These are phyloP conservation scores for Xestia rhomboidea DNA, from an alignment of 2,888 invertebrate species.

Conservation along the genomic window DNA sequence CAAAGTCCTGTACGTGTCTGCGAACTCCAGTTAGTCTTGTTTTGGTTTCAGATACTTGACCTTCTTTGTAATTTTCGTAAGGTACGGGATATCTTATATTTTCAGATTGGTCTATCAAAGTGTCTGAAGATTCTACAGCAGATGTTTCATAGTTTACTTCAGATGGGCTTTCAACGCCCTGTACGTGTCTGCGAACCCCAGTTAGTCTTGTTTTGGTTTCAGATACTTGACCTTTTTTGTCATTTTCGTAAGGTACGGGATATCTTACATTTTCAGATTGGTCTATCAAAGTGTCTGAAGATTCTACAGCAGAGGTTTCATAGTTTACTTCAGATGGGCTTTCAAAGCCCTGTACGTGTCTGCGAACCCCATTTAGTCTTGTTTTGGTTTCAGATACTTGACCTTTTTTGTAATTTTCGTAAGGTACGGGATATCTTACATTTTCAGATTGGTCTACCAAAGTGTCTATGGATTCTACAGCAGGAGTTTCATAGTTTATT, in stretches of 20 bases:
- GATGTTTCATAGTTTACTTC: background rate
- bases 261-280: background rate
- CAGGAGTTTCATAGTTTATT: background rate
- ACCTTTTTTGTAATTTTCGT: slow-evolving; percentile 23
- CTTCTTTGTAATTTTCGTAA: slow-evolving; percentile 24
- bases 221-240: no score
- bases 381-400: background rate
- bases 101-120: background rate
- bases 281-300: background rate
- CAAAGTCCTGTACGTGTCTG: slow-evolving; percentile 1
- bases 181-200: no score
- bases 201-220: no score
- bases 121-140: background rate
- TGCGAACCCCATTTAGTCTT: background rate
- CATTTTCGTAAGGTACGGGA: no score
- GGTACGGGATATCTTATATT: background rate
- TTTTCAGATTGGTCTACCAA: background rate
- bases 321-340: background rate
- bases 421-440: background rate
- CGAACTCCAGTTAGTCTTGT: background rate
- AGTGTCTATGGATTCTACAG: background rate
- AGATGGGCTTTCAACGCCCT: no score
- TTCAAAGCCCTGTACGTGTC: background rate
- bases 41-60: slow-evolving; percentile 1
- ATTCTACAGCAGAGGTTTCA: background rate